Base-by-base conservation (phyloP, 2,888 invertebrate species). In the Cybosia mesomella region DNA sequence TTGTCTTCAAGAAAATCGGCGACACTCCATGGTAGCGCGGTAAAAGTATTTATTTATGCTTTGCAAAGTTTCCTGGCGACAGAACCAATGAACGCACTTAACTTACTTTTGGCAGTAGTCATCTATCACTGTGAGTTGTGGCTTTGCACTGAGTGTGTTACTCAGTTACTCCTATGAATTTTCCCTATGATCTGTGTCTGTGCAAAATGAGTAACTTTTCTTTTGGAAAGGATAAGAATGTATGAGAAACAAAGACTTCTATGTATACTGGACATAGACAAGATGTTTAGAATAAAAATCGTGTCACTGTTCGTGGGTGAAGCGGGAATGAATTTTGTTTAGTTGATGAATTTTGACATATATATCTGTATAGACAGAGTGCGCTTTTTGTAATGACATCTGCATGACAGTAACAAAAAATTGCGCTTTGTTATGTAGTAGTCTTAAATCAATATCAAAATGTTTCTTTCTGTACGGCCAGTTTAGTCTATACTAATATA, bases 1-100 rank as follows among this genome's bases (percentile, higher is more conserved):
- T 81, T 81, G 80, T 82, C 73, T 80, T 80, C 72, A 54, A 77
- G 71, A 68, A 74, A 78, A 82, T 76, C 75, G 79, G 63, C 65
- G 67, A 72, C 75, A 74, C 79, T 64, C 64, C 66, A 32, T 71
- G 76, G 68, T 72, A 70, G 72, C 70, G 72, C 68, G 34, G 64
- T 21, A 64, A 63, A 74, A 79, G 75, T 81, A 75, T 81, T 79
- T 81, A 81, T 80, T 80, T 81, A 77, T 77, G 74, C 75, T 77
- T 67, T 53, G 67, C 54, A 64, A 79, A 80, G 73, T 80, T 77
- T 81, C 59, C 71, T 77, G 77, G 81, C 75, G 71, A 58, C 75
- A 60, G 73, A 59, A 72, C 64, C 69, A 67, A 71, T 75, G 71
- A 69, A 69, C 36, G 69, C 70, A 73, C 70, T 70, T 74, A 77